These are phyloP conservation scores for Oxygymnocypris stewartii DNA, from an alignment of 2,113 vertebrate genomes.

Conservation along the genomic window DNA sequence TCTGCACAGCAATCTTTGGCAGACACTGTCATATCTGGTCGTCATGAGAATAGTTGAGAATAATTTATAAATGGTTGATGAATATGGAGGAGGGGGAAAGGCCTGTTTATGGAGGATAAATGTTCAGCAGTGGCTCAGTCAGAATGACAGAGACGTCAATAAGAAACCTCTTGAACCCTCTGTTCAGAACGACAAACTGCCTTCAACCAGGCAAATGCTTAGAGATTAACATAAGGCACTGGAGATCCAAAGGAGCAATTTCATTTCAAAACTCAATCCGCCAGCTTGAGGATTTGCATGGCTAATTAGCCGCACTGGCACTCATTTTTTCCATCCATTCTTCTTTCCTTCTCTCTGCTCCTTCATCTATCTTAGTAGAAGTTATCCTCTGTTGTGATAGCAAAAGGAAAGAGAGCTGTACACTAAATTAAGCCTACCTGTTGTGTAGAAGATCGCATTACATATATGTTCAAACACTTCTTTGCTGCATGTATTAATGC, in stretches of 20 bases:
- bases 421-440: slow-evolving; percentile 74
- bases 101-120: slow-evolving; percentile 52
- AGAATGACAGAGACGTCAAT: slow-evolving; percentile 57
- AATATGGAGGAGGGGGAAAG: slow-evolving; percentile 34
- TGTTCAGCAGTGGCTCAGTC: slow-evolving; percentile 57
- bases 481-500: slow-evolving; percentile 15
- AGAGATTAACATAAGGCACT: slow-evolving; percentile 58
- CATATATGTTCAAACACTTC: slow-evolving; percentile 1
- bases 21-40: slow-evolving; percentile 7
- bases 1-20: neutral
- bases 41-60: slow-evolving; percentile 62
- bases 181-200: slow-evolving; percentile 67
- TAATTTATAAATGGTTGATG: slow-evolving; percentile 59
- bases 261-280: slow-evolving; percentile 71
- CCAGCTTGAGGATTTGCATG: slow-evolving; percentile 70
- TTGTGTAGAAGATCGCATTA: slow-evolving; percentile 14
- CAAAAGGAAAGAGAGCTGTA: slow-evolving; percentile 66
- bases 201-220: slow-evolving; percentile 66
- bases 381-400: slow-evolving; percentile 75
- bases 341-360: slow-evolving; percentile 55
- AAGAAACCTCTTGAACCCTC: slow-evolving; percentile 64
- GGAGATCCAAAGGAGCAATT: slow-evolving; percentile 74
- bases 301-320: slow-evolving; percentile 73
- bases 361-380: slow-evolving; percentile 51
- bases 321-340: slow-evolving; percentile 35